Percentiles rank a stretch among this genome's conserved stretches.
Conservation (phyloP, 1,140 invertebrate species). For the Hydropsyche tenuis region DNA sequence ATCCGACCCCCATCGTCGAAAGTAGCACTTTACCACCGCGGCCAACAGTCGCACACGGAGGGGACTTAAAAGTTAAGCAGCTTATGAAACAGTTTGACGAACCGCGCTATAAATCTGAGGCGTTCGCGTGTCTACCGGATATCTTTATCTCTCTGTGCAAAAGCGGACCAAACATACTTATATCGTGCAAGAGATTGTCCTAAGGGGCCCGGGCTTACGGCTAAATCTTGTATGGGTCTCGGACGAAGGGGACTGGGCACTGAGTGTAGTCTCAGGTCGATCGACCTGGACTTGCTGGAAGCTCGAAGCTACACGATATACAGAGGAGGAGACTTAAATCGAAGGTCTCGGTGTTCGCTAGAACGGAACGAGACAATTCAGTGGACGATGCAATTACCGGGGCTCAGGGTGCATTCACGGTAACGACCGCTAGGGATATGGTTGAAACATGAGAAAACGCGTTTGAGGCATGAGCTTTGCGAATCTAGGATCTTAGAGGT, state of each 20-base stretch:
- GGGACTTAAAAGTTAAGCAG: constrained; percentile 29
- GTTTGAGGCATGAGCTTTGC: too few species aligned
- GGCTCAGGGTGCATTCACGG: too few species aligned
- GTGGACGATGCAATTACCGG: too few species aligned
- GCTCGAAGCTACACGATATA: background rate
- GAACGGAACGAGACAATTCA: too few species aligned
- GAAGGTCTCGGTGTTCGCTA: too few species aligned
- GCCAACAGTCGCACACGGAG: background rate
- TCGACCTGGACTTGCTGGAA: too few species aligned
- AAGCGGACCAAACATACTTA: constrained; percentile 1
- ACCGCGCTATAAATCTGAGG: constrained; percentile 32
- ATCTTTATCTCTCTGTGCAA: constrained; percentile 34
- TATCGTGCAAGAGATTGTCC: background rate
- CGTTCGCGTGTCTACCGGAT: constrained; percentile 19
- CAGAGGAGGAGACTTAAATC: background rate
- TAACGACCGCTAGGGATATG: too few species aligned
- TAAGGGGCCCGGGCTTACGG: constrained; percentile 3
- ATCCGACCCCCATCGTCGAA: background rate
- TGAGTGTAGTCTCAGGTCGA: too few species aligned
- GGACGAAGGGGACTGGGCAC: background rate
- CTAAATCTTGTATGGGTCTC: constrained; percentile 30
- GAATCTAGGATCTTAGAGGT: too few species aligned
- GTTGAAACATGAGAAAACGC: too few species aligned
- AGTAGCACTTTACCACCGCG: background rate
- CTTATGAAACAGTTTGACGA: constrained; percentile 36